Conservation (phyloP, 2,113 vertebrate species). For the Gopherus flavomarginatus region DNA sequence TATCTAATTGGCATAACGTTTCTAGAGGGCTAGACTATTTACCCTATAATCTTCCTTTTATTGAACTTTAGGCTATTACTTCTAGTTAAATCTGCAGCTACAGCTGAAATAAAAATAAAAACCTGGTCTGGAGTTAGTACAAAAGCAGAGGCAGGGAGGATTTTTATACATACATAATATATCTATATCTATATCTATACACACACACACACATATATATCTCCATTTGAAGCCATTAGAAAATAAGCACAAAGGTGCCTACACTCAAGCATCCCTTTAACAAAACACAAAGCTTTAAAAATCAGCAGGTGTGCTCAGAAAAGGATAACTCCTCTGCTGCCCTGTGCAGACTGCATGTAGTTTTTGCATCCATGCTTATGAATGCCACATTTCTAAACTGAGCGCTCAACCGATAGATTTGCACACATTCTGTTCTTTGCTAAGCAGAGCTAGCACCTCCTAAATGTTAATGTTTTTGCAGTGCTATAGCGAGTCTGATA, state of each 20-base stretch:
- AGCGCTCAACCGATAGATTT: accelerated
- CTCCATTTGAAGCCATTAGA: neutral
- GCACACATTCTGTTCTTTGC: neutral
- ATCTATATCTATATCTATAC: too few relatives aligned
- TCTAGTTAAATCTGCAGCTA: neutral
- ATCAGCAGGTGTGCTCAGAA: neutral
- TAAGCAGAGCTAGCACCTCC: neutral
- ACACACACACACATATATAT: neutral
- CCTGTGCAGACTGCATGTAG: neutral
- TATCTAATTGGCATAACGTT: neutral
- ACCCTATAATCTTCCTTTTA: neutral
- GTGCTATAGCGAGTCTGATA: neutral
- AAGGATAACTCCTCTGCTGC: neutral
- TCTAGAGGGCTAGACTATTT: neutral
- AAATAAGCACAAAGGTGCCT: neutral
- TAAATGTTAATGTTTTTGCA: neutral
- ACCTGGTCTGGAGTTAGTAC: too few relatives aligned
- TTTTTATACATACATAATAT: too few relatives aligned
- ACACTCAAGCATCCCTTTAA: neutral
- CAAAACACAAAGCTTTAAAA: neutral
- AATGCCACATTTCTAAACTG: neutral
- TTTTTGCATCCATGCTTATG: neutral
- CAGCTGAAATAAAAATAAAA: neutral
- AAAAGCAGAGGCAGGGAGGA: too few relatives aligned
- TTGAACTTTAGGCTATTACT: neutral